Conservation (phyloP, 2,888 invertebrate genomes). For the Fabriciana adippe region DNA sequence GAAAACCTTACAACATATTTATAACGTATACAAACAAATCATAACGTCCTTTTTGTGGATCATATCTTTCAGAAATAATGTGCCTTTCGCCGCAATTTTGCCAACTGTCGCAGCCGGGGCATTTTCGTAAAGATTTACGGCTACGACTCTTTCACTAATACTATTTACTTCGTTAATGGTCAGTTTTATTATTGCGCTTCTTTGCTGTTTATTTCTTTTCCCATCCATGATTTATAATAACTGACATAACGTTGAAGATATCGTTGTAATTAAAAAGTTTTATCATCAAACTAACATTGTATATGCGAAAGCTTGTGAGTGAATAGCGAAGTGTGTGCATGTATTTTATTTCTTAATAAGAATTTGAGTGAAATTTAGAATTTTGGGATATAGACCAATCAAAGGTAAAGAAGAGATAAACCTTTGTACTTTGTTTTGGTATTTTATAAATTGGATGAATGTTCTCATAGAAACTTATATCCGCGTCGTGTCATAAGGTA, state of each 20-base stretch:
- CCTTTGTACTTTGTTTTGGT: too few relatives aligned
- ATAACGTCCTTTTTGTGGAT: constrained; percentile 35
- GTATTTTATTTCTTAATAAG: too few relatives aligned
- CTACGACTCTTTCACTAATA: constrained; percentile 71
- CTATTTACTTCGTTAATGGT: constrained; percentile 77
- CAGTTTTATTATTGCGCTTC: constrained; percentile 69
- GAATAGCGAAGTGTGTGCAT: too few relatives aligned
- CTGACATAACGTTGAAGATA: constrained; percentile 29
- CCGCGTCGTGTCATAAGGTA: too few relatives aligned
- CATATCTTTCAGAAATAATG: constrained; percentile 37
- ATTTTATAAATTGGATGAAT: too few relatives aligned
- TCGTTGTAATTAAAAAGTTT: constrained; percentile 37
- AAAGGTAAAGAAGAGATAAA: too few relatives aligned
- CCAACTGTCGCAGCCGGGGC: constrained; percentile 63
- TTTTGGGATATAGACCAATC: too few relatives aligned
- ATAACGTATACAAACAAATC: constrained; percentile 23
- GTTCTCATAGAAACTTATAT: too few relatives aligned
- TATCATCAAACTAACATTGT: constrained; percentile 20
- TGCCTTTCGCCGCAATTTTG: constrained; percentile 65
- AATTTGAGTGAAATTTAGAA: too few relatives aligned
- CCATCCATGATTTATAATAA: constrained; percentile 39
- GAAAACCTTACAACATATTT: neutral
- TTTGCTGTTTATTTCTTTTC: constrained; percentile 66
- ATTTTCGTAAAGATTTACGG: constrained; percentile 71
- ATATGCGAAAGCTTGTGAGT: too few relatives aligned